Evolutionary conservation across 2,888 invertebrate genomes (phyloP), one percentile per base, ranked within the genome.

Genomic region (Melieria crassipennis): DNA sequence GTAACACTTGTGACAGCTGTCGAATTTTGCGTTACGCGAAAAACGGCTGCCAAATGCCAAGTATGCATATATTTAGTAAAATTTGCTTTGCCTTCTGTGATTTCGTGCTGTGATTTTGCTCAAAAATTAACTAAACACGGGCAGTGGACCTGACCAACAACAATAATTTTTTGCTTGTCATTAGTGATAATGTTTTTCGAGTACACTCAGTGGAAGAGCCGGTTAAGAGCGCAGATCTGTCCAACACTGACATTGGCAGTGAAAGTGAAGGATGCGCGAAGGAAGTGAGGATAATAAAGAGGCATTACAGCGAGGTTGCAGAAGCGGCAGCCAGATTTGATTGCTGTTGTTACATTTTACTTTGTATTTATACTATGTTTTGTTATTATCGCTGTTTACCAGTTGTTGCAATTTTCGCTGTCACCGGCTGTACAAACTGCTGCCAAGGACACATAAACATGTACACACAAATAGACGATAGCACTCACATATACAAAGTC

Each of bases 231-330:
- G 60, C 60, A 60, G 61, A 61, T 60, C 52, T 50, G 43, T 66
- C 62, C 75, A 78, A 76, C 79, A 78, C 75, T 79, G 79, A 72
- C 76, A 76, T 75, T 80, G 79, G 73, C 75, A 79, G 71, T 75
- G 75, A 72, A 73, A 75, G 70, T 72, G 66, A 73, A 13, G 30
- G 46, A 42, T 46, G 46, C 13, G 50, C 16, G 69, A 46, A 52
- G 46, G 56, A 43, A 56, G 57, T 43, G 10, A 73, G 73, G 73
- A 75, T 73, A 72, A 68, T 73, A 77, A 74, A 73, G 74, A 74
- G 71, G 73, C 73, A 74, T 74, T 73, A 73, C 52, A 60, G 67
- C 30, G 58, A n/a, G n/a, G 16, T 30, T 50, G 60, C 58, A n/a
- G 11, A 10, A 50, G n/a, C 52, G 60, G 42, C 46, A 45, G 11